phyloP scores from a whole-genome alignment of 2,888 invertebrate genomes.

The Dyspetes luteomarginatus region DNA sequence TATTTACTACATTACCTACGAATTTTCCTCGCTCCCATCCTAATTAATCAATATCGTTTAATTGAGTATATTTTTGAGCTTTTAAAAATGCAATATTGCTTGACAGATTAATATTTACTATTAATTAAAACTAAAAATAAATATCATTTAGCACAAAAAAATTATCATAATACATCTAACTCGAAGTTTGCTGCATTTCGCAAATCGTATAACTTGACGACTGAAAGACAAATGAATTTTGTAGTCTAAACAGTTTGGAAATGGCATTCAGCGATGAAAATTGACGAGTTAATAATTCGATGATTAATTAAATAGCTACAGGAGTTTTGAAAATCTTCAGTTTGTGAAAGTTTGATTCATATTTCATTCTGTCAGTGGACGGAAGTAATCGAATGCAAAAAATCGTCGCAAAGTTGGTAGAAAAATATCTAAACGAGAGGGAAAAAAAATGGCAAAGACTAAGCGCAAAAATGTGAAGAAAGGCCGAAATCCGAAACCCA shows the following conservation, averaged over 20 bases:
- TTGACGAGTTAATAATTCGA: slow-evolving; percentile 39
- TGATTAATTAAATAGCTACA: slow-evolving; percentile 20
- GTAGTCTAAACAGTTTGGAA: slow-evolving; percentile 52
- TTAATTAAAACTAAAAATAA: too few relatives aligned
- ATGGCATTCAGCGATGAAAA: slow-evolving; percentile 32
- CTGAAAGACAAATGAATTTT: slow-evolving; percentile 40
- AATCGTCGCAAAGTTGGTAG: not conserved
- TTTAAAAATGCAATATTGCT: too few relatives aligned
- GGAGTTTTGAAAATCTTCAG: not conserved
- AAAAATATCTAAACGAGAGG: not conserved
- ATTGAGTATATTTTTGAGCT: too few relatives aligned
- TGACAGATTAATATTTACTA: too few relatives aligned
- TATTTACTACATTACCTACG: too few relatives aligned
- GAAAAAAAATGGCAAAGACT: slow-evolving; percentile 67
- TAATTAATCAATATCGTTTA: too few relatives aligned
- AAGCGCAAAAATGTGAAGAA: slow-evolving; percentile 59
- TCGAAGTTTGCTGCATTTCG: slow-evolving; percentile 28
- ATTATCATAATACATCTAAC: too few relatives aligned
- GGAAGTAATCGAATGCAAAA: not conserved
- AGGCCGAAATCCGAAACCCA: slow-evolving; percentile 67
- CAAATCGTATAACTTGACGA: slow-evolving; percentile 39
- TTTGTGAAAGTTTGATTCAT: slow-evolving; percentile 4
- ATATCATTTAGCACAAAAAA: too few relatives aligned
- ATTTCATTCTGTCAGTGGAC: not conserved
- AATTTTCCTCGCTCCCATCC: too few relatives aligned